Base-by-base conservation (phyloP, 92 coral and sea anemone genomes). In the Phenganax subtilis region DNA sequence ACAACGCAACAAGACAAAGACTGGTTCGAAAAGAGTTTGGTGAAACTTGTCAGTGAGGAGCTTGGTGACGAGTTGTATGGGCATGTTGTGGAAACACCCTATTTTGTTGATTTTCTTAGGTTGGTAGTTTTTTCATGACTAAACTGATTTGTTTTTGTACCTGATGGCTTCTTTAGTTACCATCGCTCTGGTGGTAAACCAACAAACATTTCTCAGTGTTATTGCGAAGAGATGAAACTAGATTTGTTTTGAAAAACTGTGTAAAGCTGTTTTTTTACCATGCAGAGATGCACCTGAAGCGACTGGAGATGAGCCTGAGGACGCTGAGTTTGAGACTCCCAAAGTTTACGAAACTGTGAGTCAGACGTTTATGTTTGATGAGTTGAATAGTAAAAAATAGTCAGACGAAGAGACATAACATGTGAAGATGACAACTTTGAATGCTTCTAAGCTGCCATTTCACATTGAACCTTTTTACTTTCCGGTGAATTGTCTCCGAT, bases 1-100 rank as follows among this genome's bases (percentile, higher is more conserved):
- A 92, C 97, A 61, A 88, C 84, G 76, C 92, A 89, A 56, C 84
- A 88, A 30, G 98, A 93, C 76, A 93, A 90, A 73, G 98, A 93
- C 84, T 92, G 97, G 98, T 93, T 91, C 84, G 98, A 93, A 88
- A 93, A 93, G 85, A 93, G 97, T 51, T 91, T 91, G 92, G 87
- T 90, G 77, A 86, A 96, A 12, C 88, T 92, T 54, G 88, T 91
- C 53, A 91, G 85, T 37, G 98, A 93, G 57, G 98, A 93, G 57
- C 89, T 93, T 17, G 97, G 97, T 12, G 98, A 93, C 31, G 93
- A 93, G n/a, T 73, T 80, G 29, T 87, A 88, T 78, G 86, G 85
- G 7, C 70, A 87, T 82, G 84, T 91, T 5, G 98, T 88, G 47
- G 88, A 86, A 6, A 88, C 84, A 8, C 89, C 92, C 29, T 91